These are phyloP conservation scores for Lydus trimaculatus DNA, from an alignment of 2,888 invertebrate species.

Conservation along the genomic window DNA sequence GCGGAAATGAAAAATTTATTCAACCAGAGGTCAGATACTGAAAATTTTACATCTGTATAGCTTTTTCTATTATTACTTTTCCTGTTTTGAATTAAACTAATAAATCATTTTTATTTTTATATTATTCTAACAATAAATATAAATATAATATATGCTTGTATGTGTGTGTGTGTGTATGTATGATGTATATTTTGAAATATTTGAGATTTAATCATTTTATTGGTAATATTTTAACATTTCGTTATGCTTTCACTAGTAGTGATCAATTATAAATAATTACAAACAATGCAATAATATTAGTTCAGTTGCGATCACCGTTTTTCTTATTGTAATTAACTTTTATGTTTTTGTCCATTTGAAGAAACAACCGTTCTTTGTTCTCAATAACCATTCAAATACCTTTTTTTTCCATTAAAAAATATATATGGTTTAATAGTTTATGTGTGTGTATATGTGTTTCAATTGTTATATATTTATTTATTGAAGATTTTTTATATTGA, in stretches of 20 bases:
- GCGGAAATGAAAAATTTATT: conserved; percentile 3
- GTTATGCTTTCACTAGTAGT: conserved; percentile 32
- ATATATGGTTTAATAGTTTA: not conserved
- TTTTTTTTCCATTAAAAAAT: not conserved
- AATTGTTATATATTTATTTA: too few species aligned
- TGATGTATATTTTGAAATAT: conserved; percentile 1
- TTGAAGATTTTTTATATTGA: too few species aligned
- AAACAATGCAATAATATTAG: conserved; percentile 20
- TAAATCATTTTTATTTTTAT: not conserved
- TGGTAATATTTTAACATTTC: conserved; percentile 22
- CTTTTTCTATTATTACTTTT: not conserved
- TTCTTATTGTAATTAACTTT: conserved; percentile 11
- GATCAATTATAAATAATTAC: conserved; percentile 33
- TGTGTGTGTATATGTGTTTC: not conserved
- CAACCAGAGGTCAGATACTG: not conserved
- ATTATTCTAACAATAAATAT: not conserved
- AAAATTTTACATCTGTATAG: not conserved
- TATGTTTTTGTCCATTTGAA: conserved; percentile 6
- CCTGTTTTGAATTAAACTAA: not conserved
- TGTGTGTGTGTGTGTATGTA: not conserved
- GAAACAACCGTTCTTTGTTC: conserved; percentile 7
- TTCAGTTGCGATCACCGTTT: conserved; percentile 23
- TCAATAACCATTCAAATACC: not conserved
- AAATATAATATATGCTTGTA: too few species aligned
- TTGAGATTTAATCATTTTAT: conserved; percentile 12